Evolutionary conservation across 2,113 vertebrate genomes (phyloP).

Genomic region (Austrofundulus limnaeus): DNA sequence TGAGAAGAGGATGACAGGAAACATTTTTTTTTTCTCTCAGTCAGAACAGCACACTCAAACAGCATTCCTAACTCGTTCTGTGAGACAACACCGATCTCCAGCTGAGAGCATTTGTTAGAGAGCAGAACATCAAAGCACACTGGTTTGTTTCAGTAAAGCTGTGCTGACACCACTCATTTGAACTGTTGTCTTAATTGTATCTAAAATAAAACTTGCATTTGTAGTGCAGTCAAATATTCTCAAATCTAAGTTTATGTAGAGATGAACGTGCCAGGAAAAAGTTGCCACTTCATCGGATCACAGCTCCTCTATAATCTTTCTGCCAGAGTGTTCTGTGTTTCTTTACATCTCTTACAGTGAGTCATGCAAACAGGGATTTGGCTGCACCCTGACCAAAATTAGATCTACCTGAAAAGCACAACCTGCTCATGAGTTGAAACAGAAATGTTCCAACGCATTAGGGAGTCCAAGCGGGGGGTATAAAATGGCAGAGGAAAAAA

Average conservation of each 20-base stretch:
- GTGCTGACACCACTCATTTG: background rate
- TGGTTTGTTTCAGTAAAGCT: background rate
- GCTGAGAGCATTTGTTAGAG: slow-evolving; percentile 23
- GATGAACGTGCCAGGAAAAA: background rate
- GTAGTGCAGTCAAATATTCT: background rate
- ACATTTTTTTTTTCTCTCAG: background rate
- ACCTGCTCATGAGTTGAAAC: background rate
- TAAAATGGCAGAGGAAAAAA: background rate
- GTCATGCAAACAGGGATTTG: slow-evolving; percentile 1
- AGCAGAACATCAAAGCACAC: slow-evolving; percentile 25
- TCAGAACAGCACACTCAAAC: slow-evolving; percentile 1
- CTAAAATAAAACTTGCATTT: no score
- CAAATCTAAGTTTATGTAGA: no score
- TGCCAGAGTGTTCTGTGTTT: background rate
- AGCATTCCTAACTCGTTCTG: slow-evolving; percentile 5
- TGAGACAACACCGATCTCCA: slow-evolving; percentile 2
- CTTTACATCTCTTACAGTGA: background rate
- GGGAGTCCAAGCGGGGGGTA: background rate
- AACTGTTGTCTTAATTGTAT: background rate
- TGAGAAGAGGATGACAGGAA: background rate
- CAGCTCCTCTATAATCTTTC: background rate
- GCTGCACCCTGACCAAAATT: background rate
- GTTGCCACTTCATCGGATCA: background rate
- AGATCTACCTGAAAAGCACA: slow-evolving; percentile 11
- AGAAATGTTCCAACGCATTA: background rate